A percentile compares a stretch with the other conserved stretches of the same genome.
Conservation (phyloP, 2,113 vertebrate genomes). For the Zosterops pallidus region DNA sequence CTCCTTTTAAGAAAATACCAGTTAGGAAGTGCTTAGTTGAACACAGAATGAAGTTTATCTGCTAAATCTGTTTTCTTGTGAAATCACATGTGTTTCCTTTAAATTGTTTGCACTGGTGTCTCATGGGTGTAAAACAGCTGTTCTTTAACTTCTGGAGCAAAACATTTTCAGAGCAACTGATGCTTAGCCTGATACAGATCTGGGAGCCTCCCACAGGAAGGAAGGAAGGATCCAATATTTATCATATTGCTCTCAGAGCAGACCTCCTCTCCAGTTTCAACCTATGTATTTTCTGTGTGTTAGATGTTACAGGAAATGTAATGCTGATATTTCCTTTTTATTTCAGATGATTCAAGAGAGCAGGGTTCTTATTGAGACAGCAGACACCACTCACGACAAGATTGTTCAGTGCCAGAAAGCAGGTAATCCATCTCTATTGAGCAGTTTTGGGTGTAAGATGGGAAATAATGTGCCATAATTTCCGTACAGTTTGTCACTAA, state of each 20-base stretch:
- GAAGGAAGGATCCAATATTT: neutral
- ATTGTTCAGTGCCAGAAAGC: conserved; percentile 92
- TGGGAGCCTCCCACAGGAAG: neutral
- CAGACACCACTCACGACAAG: conserved; percentile 87
- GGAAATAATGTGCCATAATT: neutral
- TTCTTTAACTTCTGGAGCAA: neutral
- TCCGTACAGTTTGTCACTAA: neutral
- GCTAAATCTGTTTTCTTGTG: neutral
- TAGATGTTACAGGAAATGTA: neutral
- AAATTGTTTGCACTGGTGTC: neutral
- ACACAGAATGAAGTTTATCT: neutral
- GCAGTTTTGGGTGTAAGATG: neutral
- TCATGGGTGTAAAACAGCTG: neutral
- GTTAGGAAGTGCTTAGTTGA: neutral
- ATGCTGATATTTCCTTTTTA: neutral
- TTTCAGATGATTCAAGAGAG: conserved; percentile 92
- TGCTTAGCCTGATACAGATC: neutral
- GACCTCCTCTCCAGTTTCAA: neutral
- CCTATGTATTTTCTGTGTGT: neutral
- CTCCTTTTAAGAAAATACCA: neutral
- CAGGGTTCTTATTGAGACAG: conserved; percentile 89
- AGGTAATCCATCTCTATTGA: conserved; percentile 68
- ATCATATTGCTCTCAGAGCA: neutral
- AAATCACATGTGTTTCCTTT: neutral
- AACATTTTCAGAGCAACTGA: neutral